Conservation (phyloP, 2,113 vertebrate genomes). For the Microcebus lehilahytsara region DNA sequence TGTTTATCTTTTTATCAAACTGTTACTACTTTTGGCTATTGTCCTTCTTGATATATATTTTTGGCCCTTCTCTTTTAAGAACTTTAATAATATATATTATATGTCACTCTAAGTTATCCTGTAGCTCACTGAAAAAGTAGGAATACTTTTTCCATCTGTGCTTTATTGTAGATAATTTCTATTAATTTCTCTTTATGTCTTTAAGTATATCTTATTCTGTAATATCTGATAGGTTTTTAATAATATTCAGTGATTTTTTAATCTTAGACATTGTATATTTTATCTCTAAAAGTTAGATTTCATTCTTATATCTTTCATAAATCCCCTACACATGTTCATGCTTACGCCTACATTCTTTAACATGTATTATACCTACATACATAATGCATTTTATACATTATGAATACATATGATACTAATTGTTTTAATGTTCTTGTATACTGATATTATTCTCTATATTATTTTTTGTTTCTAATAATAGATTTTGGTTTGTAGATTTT, state of each 20-base stretch:
- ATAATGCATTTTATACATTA: background rate
- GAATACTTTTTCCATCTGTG: background rate
- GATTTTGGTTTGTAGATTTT: background rate
- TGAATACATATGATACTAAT: background rate
- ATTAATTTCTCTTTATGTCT: background rate
- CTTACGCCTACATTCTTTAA: background rate
- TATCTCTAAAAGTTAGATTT: background rate
- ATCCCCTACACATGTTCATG: background rate
- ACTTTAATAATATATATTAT: background rate
- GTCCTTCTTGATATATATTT: background rate
- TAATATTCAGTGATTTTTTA: background rate
- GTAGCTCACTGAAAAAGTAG: background rate
- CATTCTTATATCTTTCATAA: background rate
- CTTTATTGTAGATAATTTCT: background rate
- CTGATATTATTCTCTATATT: background rate
- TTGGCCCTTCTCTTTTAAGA: background rate
- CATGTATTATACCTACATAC: background rate
- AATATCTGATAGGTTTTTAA: background rate
- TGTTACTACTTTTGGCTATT: background rate
- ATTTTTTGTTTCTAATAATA: background rate
- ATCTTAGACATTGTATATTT: background rate
- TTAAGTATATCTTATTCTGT: background rate
- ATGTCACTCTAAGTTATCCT: background rate
- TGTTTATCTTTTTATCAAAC: background rate
- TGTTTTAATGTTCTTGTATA: background rate